phyloP scores from a whole-genome alignment of 2,797 vertebrate genomes.

The Tarsius wallacei region DNA sequence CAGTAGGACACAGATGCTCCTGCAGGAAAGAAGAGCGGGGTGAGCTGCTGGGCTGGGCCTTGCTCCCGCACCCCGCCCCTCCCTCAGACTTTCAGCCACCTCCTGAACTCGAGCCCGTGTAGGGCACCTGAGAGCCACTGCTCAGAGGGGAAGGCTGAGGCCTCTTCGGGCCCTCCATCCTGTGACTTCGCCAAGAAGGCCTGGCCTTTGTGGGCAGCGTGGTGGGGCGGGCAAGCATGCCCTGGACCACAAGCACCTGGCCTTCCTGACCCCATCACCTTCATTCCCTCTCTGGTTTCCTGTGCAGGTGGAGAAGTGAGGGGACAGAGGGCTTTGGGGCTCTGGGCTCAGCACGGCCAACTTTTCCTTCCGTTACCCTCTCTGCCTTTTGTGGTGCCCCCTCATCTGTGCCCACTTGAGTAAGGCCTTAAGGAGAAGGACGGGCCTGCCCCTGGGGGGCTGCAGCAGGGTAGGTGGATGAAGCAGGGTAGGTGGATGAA shows the following conservation, averaged over 20 bases:
- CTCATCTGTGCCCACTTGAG: not conserved
- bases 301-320: not conserved
- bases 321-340: not conserved
- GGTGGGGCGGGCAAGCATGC: accelerated
- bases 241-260: not conserved
- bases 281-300: not conserved
- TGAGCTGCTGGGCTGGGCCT: not conserved
- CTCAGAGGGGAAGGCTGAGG: not conserved
- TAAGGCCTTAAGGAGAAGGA: not conserved
- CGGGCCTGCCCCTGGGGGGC: not conserved
- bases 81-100: not conserved
- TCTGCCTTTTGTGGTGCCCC: not conserved
- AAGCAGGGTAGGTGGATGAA: not conserved
- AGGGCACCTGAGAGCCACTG: not conserved
- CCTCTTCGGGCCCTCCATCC: not conserved
- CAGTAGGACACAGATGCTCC: too few species aligned
- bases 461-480: not conserved
- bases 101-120: not conserved
- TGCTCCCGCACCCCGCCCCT: too few species aligned
- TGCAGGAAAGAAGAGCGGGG: not conserved
- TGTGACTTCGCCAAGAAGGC: not conserved
- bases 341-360: not conserved
- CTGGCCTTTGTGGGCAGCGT: not conserved
- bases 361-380: not conserved
- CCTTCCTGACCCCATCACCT: not conserved